Base-by-base conservation (phyloP, 1,140 invertebrate genomes). In the Camponotus vicinus region DNA sequence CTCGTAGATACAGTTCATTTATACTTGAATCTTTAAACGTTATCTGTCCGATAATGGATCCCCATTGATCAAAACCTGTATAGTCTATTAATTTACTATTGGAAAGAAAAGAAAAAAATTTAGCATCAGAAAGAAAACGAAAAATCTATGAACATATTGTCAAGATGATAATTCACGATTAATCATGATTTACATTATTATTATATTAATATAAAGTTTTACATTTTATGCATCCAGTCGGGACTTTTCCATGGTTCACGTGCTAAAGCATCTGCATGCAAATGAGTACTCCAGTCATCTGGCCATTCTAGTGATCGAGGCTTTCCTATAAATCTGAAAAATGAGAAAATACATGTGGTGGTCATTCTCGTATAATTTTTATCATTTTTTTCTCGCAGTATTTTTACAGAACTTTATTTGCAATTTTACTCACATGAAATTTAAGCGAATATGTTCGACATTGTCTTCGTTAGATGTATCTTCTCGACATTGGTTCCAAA, bases 311-410 rank as follows among this genome's bases (percentile, higher is more conserved):
- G 92, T 2, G 95, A 95, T 52, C 91, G 92, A 21, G 96, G 95
- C 40, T 94, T 95, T 40, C 95, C 94, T n/a, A 95, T 95, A 96
- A 96, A 97, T 85, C 96, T 97, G 86, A 69, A 94, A 94, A 77
- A 52, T 1, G 45, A 73, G 55, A 27, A 27, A 27, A 69, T 27
- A 21, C 18, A 37, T 21, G 49, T 45, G 49, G 18, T 77, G 21
- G 3, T 34, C 8, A 64, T 45, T 32, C 15, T 52, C 21, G 4
- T 52, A 45, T 9, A 34, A 42, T 15, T 3, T 3, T 27, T 27
- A 27, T 27, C 27, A 27, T 27, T 27, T 1, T 27, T 27, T 27
- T 27, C 27, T 27, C 27, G 27, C 27, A 27, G 13, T 59, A 5
- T 45, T 42, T 45, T 18, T 15, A 34, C 13, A 64, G n/a, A 69